Evolutionary conservation across 2,888 invertebrate species (phyloP).

Genomic region (Laothoe populi): DNA sequence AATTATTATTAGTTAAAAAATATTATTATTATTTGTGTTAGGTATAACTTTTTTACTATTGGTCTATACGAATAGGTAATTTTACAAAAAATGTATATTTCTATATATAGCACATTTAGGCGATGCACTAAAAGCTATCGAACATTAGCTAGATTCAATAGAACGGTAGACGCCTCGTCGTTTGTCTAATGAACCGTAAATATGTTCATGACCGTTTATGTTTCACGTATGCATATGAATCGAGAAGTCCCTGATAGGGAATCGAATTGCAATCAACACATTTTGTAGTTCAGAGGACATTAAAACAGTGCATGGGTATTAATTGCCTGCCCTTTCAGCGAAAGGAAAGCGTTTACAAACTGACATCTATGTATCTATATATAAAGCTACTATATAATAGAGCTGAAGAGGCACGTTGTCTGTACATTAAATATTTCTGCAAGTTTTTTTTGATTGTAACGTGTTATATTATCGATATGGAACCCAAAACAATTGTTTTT

Average conservation of each 20-base stretch:
- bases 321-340: too few relatives aligned
- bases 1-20: too few relatives aligned
- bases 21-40: too few relatives aligned
- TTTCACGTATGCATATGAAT: not conserved
- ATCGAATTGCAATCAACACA: not conserved
- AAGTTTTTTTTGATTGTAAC: too few relatives aligned
- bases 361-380: too few relatives aligned
- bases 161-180: constrained; percentile 45
- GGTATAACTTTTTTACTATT: not conserved
- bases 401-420: too few relatives aligned
- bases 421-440: too few relatives aligned
- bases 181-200: constrained; percentile 52
- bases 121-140: constrained; percentile 28
- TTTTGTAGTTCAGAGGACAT: not conserved
- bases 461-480: too few relatives aligned
- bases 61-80: not conserved
- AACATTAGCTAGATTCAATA: constrained; percentile 43
- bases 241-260: not conserved
- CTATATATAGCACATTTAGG: not conserved
- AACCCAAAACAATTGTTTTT: too few relatives aligned
- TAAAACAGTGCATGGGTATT: too few relatives aligned
- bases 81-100: not conserved
- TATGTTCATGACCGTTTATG: constrained; percentile 37
- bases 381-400: too few relatives aligned
- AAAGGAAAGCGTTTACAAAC: too few relatives aligned